Evolutionary conservation across 2,113 vertebrate species (phyloP).

Genomic region (Galeopterus variegatus): DNA sequence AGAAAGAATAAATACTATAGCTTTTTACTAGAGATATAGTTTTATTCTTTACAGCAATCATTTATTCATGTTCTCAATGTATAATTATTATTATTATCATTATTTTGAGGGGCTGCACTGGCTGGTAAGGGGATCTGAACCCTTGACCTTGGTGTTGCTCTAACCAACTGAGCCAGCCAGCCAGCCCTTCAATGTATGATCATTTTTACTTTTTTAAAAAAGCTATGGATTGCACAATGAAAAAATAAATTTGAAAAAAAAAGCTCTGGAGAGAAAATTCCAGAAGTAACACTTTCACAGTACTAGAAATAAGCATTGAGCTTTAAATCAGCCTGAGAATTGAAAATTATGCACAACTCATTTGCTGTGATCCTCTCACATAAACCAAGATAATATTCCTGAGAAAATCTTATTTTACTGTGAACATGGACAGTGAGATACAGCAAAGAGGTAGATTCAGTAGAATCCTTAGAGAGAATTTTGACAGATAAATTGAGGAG

Average conservation of each 20-base stretch:
- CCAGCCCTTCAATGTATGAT: neutral
- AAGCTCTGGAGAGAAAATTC: neutral
- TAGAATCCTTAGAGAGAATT: neutral
- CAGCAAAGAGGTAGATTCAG: neutral
- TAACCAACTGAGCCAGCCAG: too few species aligned
- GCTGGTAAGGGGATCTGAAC: too few species aligned
- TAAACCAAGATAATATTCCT: neutral
- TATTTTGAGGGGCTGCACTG: too few species aligned
- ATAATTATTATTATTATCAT: neutral
- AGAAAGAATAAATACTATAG: neutral
- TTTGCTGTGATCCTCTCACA: neutral
- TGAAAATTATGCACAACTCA: neutral
- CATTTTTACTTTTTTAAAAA: slow-evolving; percentile 47
- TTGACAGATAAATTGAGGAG: neutral
- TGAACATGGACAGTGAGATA: neutral
- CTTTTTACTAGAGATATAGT: neutral
- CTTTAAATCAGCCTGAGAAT: neutral
- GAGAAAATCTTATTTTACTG: neutral
- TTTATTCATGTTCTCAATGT: neutral
- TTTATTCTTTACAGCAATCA: neutral
- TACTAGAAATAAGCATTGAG: slow-evolving; percentile 2
- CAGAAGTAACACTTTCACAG: neutral
- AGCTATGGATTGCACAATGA: neutral
- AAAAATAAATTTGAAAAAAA: too few species aligned
- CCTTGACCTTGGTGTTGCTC: too few species aligned